Conservation (phyloP, 2,888 invertebrate genomes). For the Andricus curvator region DNA sequence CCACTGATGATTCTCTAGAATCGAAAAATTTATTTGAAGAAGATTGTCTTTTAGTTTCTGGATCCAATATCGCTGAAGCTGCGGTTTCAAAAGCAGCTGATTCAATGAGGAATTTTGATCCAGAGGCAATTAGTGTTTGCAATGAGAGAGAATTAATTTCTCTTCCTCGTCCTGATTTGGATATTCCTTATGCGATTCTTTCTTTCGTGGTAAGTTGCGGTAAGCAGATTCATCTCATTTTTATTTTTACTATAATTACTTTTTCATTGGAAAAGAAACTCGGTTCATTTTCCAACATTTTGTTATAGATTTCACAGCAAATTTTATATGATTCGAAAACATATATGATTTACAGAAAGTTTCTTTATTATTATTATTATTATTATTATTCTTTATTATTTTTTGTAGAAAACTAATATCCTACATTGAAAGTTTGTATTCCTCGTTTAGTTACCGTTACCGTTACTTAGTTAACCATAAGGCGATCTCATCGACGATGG, state of each 20-base stretch:
- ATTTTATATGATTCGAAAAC: too few relatives aligned
- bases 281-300: too few relatives aligned
- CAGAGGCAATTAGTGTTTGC: conserved; percentile 47
- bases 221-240: conserved; percentile 36
- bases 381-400: too few relatives aligned
- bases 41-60: conserved; percentile 63
- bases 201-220: conserved; percentile 66
- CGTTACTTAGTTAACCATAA: too few relatives aligned
- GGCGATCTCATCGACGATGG: too few relatives aligned
- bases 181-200: conserved; percentile 69
- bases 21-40: conserved; percentile 58
- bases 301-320: too few relatives aligned
- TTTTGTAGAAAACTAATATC: too few relatives aligned
- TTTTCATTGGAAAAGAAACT: too few relatives aligned
- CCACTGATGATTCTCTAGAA: conserved; percentile 61
- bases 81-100: conserved; percentile 63
- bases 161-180: conserved; percentile 60
- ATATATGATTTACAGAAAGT: too few relatives aligned
- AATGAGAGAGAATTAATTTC: conserved; percentile 49
- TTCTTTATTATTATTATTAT: too few relatives aligned
- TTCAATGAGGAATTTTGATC: conserved; percentile 50
- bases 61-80: conserved; percentile 70
- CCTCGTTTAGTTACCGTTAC: too few relatives aligned
- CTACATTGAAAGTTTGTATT: too few relatives aligned
- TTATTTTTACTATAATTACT: neutral